Evolutionary conservation across 2,797 vertebrate species (phyloP), one percentile per base, ranked within the genome.

Genomic region (Synaphobranchus kaupii): DNA sequence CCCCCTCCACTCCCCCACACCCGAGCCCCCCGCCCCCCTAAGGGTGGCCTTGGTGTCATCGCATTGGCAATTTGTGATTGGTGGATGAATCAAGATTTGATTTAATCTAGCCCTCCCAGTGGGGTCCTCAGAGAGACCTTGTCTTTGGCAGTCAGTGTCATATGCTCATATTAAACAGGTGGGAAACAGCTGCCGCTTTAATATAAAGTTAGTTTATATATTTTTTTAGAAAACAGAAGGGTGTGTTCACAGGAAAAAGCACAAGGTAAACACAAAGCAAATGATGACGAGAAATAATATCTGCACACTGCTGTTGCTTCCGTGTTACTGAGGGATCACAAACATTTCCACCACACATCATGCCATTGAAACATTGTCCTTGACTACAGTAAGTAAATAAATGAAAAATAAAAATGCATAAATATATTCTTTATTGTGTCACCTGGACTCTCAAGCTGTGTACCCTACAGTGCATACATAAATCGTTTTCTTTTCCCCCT

Each of bases 121-220:
- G 34, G 66, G 71, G 13, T 76, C 71, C 71, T 34, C 31, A 15
- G 71, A 76, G 71, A 44, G 71, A 76, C n/a, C 71, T 76, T 76
- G 71, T 28, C 71, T 76, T 76, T 34, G 15, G 31, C 34, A 34
- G 71, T 76, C 71, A 39, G 34, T 25, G 34, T 76, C 71, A 13
- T 76, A 76, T 34, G 12, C 8, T 76, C 13, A 15, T 39, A 76
- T 39, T 76, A 76, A 76, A 8, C 31, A 25, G 71, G 71, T 39
- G 31, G 15, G 13, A 17, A 76, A 44, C 71, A 76, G 34, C 71
- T 76, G 71, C 31, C 4, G 34, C 2, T 76, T 20, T 76, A 15
- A 76, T 76, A 17, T 44, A 66, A 66, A 2, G 25, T 10, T 25
- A 66, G n/a, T 66, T 66, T 66, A 66, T 66, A 6, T 13, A 17